Base-by-base conservation (phyloP, 2,888 invertebrate genomes). In the Syrphus vitripennis region DNA sequence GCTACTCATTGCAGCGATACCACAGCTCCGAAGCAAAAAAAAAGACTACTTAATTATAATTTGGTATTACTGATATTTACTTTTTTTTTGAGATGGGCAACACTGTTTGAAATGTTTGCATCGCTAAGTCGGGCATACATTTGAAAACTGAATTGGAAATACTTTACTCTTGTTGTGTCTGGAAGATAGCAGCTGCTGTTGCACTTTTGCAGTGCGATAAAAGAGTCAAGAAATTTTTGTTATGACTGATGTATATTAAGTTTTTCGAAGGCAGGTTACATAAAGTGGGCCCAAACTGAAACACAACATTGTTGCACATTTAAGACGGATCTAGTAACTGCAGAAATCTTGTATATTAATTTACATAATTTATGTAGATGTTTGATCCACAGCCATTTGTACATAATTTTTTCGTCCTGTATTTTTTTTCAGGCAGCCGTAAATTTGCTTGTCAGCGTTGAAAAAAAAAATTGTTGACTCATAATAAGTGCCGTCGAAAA, bases 81-180 rank as follows among this genome's bases (percentile, higher is more conserved):
- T n/a, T n/a, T n/a, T n/a, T n/a, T n/a, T n/a, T n/a, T n/a, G n/a
- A n/a, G n/a, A n/a, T n/a, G n/a, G n/a, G n/a, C n/a, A n/a, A n/a
- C n/a, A n/a, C n/a, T n/a, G n/a, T n/a, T n/a, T n/a, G n/a, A n/a
- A n/a, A n/a, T 12, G 14, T 12, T 29, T 29, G 57, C 34, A 5
- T 12, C 48, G 10, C n/a, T n/a, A 9, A 21, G 26, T 40, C 10
- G 14, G 14, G 7, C 29, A 40, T 7, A 74, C 67, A 83, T 59
- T 53, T 78, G 74, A 53, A 26, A 53, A 74, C 63, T 55, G 61
- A 63, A 50, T 48, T 65, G 12, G 19, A 70, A 79, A 79, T 67
- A 57, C 40, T 65, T 63, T 71, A 53, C n/a, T n/a, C n/a, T 65
- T 83, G 70, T 79, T 83, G 72, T 83, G 82, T 72, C 78, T 82